Percentiles rank a stretch among this genome's conserved stretches.
Evolutionary conservation across 2,888 invertebrate genomes (phyloP).

Genomic region (Ceramica pisi): DNA sequence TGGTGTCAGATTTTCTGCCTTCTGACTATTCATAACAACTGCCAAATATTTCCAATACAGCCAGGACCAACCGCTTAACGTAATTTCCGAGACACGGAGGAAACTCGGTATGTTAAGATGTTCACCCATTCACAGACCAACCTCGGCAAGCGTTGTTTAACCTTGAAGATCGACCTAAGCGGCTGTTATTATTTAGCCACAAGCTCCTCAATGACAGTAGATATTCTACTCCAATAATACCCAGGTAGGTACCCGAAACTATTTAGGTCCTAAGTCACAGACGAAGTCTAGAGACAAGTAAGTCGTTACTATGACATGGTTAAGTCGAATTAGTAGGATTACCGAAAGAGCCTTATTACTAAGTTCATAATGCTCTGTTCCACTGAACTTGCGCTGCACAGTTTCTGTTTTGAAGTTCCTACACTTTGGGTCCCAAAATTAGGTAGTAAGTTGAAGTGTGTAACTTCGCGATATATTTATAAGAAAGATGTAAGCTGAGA

Average conservation of each 20-base stretch:
- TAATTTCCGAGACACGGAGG: no score
- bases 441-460: neutral
- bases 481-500: neutral
- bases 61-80: no score
- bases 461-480: neutral
- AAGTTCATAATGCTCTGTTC: slow-evolving; percentile 51
- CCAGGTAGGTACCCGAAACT: slow-evolving; percentile 21
- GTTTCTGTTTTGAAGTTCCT: slow-evolving; percentile 20
- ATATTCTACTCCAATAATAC: neutral
- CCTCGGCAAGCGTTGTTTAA: no score
- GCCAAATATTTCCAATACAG: no score
- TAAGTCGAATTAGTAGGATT: slow-evolving; percentile 56
- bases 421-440: slow-evolving; percentile 17
- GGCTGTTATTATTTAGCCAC: no score
- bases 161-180: no score
- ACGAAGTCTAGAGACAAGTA: slow-evolving; percentile 23
- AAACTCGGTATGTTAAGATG: no score
- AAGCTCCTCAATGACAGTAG: no score
- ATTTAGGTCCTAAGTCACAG: slow-evolving; percentile 22
- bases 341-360: slow-evolving; percentile 42
- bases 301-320: slow-evolving; percentile 35
- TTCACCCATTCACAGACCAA: no score
- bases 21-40: no score
- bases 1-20: no score
- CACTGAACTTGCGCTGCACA: slow-evolving; percentile 28